Evolutionary conservation across 2,113 vertebrate species (phyloP).

Genomic region (Phasianus colchicus): DNA sequence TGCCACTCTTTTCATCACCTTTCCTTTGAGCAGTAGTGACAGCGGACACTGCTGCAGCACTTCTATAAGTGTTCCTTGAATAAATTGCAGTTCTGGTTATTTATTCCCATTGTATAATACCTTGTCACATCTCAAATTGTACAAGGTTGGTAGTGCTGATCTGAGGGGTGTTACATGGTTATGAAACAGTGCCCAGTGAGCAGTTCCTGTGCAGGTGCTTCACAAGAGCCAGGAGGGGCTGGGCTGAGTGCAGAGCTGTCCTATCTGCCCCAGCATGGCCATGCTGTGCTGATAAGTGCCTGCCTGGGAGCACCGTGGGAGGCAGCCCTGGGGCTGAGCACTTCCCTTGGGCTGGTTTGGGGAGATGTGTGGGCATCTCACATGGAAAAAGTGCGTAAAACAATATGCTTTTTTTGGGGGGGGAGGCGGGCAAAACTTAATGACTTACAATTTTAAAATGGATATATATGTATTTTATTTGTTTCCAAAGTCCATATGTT

Average conservation of each 20-base stretch:
- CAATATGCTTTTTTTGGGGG: not conserved
- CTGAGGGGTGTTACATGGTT: not conserved
- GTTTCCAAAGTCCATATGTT: not conserved
- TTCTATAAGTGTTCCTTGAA: not conserved
- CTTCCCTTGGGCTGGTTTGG: not conserved
- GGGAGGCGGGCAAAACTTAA: not conserved
- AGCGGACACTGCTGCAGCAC: not conserved
- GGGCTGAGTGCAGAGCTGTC: not conserved
- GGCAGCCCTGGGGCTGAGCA: not conserved
- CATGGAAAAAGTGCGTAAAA: not conserved
- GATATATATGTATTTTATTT: not conserved
- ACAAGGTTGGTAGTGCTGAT: not conserved
- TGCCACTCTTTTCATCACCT: not conserved
- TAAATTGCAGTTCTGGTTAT: not conserved
- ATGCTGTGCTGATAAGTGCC: not conserved
- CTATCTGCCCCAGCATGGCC: not conserved
- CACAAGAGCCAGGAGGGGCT: not conserved
- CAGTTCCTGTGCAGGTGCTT: not conserved
- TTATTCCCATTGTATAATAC: not conserved
- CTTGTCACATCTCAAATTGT: not conserved
- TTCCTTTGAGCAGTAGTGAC: not conserved
- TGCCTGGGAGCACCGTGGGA: accelerated
- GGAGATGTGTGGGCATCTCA: not conserved
- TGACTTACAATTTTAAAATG: not conserved
- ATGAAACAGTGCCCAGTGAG: not conserved